Percentiles rank a stretch among this genome's conserved stretches.
These are phyloP conservation scores for Laticauda laticaudata DNA, from an alignment of 2,113 vertebrate genomes.

Conservation along the genomic window DNA sequence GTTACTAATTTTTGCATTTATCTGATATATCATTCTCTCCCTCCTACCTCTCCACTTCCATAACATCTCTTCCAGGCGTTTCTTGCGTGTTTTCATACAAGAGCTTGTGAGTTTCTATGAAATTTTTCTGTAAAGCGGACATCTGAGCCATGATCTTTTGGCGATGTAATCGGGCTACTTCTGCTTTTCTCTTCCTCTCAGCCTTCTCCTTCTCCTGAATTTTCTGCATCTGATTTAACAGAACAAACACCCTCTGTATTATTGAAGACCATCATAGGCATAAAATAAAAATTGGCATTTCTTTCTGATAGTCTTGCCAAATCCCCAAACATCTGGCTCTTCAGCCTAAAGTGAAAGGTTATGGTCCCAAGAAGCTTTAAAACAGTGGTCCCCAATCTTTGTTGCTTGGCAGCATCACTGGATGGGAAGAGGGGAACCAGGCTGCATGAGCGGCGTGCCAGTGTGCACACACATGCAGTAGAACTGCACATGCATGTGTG, in stretches of 20 bases:
- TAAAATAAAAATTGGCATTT: neutral
- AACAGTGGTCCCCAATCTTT: neutral
- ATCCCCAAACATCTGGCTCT: neutral
- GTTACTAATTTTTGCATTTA: neutral
- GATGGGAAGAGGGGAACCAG: neutral
- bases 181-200: conserved; percentile 93
- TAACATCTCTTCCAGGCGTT: conserved; percentile 72
- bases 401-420: neutral
- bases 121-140: conserved; percentile 97
- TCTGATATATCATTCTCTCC: neutral
- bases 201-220: conserved; percentile 93
- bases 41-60: conserved; percentile 76
- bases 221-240: conserved; percentile 69
- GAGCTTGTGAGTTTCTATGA: conserved; percentile 95
- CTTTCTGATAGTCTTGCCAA: neutral
- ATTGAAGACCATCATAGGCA: neutral
- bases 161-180: conserved; percentile 91
- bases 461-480: neutral
- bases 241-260: neutral
- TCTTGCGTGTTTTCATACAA: conserved; percentile 91
- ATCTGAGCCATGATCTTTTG: conserved; percentile 99
- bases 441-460: neutral
- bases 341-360: neutral
- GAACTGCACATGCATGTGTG: neutral
- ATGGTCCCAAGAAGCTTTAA: neutral